Evolutionary conservation across 2,888 invertebrate genomes (phyloP), one percentile per base, ranked within the genome.

Genomic region (Ophioninae sp.): DNA sequence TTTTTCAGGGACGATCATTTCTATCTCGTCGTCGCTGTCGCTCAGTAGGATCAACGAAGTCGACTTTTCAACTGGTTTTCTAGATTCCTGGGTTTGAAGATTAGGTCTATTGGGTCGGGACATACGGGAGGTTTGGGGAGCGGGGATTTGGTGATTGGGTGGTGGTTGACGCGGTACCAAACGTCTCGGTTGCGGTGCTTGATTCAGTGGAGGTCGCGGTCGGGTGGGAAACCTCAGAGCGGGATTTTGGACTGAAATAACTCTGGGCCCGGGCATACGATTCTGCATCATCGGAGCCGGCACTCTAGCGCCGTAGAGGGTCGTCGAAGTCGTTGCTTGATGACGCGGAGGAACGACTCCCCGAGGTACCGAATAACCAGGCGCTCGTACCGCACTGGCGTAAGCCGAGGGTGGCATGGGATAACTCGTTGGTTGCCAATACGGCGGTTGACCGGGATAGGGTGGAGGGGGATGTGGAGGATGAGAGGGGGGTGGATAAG

Each of bases 1-100:
- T 20, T 89, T 90, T 17, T 89, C 89, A 0, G 90, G 88, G 6
- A 91, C 87, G 7, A 92, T 92, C 92, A 93, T 91, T 69, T 93
- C 91, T 37, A 93, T 92, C 30, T 93, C 92, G 37, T 93, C 92
- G 67, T 93, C 92, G 62, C 92, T 92, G 69, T 93, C 92, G 70
- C 92, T 92, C 7, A 93, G 85, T 0, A 92, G 89, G 20, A 93
- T 92, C 13, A 92, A 75, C 6, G 92, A 92, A 0, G 90, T 91
- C 0, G 90, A 88, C n/a, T 90, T 91, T 6, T 85, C 85, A 0
- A 59, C 50, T 0, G 70, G 59, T 62, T 65, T 75, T 67, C 59
- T 74, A n/a, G 39, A 7, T 56, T 61, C 70, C n/a, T 39, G 76
- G 7, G 17, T 81, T 73, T 2, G 81, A 68, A 2, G 84, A 21